A percentile compares a stretch with the other conserved stretches of the same genome.
Evolutionary conservation across 2,797 vertebrate species (phyloP).

Genomic region (Adrianichthys oophorus): DNA sequence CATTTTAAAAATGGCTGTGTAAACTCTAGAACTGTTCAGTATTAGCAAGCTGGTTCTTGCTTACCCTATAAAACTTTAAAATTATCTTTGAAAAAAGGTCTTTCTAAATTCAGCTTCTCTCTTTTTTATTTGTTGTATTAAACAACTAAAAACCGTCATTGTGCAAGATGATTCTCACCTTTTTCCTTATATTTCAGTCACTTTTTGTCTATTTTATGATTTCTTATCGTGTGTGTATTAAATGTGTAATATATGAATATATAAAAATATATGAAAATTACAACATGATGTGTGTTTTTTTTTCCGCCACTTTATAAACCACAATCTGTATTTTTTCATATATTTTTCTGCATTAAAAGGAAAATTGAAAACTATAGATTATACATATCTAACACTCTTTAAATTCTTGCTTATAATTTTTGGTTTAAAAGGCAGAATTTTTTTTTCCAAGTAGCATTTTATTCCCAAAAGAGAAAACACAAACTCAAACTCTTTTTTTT

Average conservation of each 20-base stretch:
- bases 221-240: slow-evolving; percentile 81
- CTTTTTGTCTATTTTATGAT: slow-evolving; percentile 81
- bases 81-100: slow-evolving; percentile 22
- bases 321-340: too few relatives aligned
- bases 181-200: slow-evolving; percentile 85
- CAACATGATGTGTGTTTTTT: slow-evolving; percentile 58
- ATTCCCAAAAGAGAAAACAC: too few relatives aligned
- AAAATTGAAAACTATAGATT: too few relatives aligned
- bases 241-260: slow-evolving; percentile 88
- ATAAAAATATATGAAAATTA: slow-evolving; percentile 83
- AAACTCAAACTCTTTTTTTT: too few relatives aligned
- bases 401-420: too few relatives aligned
- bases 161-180: slow-evolving; percentile 89
- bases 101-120: slow-evolving; percentile 68
- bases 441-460: too few relatives aligned
- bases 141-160: slow-evolving; percentile 75
- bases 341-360: neutral
- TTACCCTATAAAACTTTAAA: slow-evolving; percentile 75
- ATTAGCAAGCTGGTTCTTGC: slow-evolving; percentile 98
- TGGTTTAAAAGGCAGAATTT: too few relatives aligned
- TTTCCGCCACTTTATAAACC: neutral
- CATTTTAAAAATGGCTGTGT: slow-evolving; percentile 17
- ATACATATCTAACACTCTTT: too few relatives aligned
- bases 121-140: slow-evolving; percentile 71
- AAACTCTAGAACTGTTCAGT: slow-evolving; percentile 43